phyloP scores from a whole-genome alignment of 2,113 vertebrate genomes.

The Lethenteron reissneri region DNA sequence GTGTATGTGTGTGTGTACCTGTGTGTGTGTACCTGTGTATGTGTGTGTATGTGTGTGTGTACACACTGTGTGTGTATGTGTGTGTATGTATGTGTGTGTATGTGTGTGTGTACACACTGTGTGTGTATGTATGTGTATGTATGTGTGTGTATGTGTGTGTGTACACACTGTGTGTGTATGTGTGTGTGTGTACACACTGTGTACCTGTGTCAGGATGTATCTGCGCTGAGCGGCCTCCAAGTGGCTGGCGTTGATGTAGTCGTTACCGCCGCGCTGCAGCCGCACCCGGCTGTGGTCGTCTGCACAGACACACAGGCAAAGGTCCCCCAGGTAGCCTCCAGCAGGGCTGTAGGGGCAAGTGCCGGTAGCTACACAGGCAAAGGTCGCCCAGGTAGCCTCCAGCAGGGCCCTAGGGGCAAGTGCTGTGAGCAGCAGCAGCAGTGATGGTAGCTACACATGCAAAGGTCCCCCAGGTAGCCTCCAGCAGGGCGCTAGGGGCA shows the following conservation, averaged over 20 bases:
- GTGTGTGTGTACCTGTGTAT: neutral
- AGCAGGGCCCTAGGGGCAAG: too few species aligned
- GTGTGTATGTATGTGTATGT: neutral
- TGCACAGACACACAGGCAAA: conserved; percentile 18
- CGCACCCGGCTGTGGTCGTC: conserved; percentile 94
- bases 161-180: neutral
- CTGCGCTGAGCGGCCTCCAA: conserved; percentile 78
- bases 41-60: neutral
- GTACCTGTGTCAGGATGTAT: conserved; percentile 96
- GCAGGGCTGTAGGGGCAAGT: too few species aligned
- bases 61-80: neutral
- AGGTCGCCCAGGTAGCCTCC: conserved; percentile 8
- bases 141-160: neutral
- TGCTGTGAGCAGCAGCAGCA: too few species aligned
- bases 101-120: neutral
- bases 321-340: too few species aligned
- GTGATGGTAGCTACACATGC: too few species aligned
- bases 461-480: too few species aligned
- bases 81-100: neutral
- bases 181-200: conserved; percentile 4
- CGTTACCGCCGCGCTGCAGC: conserved; percentile 59
- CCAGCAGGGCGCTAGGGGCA: too few species aligned
- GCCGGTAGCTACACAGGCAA: conserved; percentile 10
- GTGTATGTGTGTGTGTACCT: neutral
- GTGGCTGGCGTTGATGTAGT: conserved; percentile 87